Conservation (phyloP, 2,888 invertebrate genomes). For the Macaria notata region DNA sequence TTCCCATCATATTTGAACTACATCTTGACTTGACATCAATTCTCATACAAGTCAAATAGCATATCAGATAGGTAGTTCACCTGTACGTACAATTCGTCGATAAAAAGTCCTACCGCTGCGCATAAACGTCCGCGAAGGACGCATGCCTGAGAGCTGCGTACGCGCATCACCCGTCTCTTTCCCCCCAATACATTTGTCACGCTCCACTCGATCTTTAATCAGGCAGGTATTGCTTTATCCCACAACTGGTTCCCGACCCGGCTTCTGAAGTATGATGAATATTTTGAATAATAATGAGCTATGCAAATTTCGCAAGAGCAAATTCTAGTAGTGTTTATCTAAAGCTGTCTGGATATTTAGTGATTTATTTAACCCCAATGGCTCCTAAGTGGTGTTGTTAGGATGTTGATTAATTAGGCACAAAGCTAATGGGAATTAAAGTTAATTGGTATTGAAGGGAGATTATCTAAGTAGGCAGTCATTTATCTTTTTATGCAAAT, state of each 20-base stretch:
- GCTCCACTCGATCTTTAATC: conserved; percentile 45
- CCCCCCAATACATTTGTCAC: conserved; percentile 45
- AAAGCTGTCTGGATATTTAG: not conserved
- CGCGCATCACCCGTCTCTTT: conserved; percentile 52
- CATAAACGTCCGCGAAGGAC: conserved; percentile 71
- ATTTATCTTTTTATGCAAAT: not conserved
- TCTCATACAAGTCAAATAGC: conserved; percentile 19
- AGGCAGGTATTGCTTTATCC: conserved; percentile 59
- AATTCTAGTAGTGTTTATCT: conserved; percentile 12
- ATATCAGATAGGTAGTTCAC: conserved; percentile 58
- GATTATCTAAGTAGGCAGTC: not conserved
- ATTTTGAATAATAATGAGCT: conserved; percentile 56
- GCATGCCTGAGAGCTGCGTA: conserved; percentile 61
- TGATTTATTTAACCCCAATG: not conserved
- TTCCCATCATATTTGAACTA: too few species aligned
- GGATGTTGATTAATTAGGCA: conserved; percentile 2
- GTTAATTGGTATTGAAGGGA: not conserved
- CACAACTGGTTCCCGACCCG: conserved; percentile 56
- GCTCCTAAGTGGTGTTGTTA: not conserved
- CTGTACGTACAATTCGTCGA: conserved; percentile 42
- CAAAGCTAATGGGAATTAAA: conserved; percentile 3
- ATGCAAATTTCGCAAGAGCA: conserved; percentile 45
- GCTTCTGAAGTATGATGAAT: conserved; percentile 55
- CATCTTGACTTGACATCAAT: not conserved
- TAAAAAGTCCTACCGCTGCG: conserved; percentile 56